Conservation (phyloP, 2,888 invertebrate species). For the Ferrisia virgata region DNA sequence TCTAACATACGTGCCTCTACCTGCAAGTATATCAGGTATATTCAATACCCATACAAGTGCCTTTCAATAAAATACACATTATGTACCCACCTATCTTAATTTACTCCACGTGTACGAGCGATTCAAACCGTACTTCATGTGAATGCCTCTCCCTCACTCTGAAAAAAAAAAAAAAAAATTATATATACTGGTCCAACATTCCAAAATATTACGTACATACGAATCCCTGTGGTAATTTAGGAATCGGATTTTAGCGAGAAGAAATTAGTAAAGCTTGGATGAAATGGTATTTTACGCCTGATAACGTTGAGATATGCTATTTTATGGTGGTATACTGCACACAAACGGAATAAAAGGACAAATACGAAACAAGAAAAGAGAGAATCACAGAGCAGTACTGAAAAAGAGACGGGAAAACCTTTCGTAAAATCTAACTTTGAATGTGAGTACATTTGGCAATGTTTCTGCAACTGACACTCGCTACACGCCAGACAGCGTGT, state of each 20-base stretch:
- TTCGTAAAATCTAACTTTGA: slow-evolving; percentile 22
- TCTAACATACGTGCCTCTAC: too few species aligned
- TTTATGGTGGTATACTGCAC: slow-evolving; percentile 27
- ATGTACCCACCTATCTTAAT: too few species aligned
- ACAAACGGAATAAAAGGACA: slow-evolving; percentile 23
- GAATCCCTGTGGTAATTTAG: slow-evolving; percentile 27
- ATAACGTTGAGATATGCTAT: slow-evolving; percentile 32
- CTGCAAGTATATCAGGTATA: too few species aligned
- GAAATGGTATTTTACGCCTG: slow-evolving; percentile 27
- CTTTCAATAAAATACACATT: too few species aligned
- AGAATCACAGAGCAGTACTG: background rate
- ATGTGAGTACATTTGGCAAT: slow-evolving; percentile 18
- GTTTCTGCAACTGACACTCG: slow-evolving; percentile 29
- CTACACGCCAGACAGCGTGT: slow-evolving; percentile 5
- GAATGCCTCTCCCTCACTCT: too few species aligned
- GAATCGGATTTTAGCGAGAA: slow-evolving; percentile 31
- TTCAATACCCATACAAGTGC: too few species aligned
- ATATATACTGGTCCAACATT: background rate
- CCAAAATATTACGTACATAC: slow-evolving; percentile 4
- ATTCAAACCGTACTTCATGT: too few species aligned
- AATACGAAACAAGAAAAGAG: slow-evolving; percentile 10
- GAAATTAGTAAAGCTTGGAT: slow-evolving; percentile 30
- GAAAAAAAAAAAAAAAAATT: background rate
- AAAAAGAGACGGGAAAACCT: slow-evolving; percentile 18
- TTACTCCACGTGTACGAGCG: too few species aligned